Base-by-base conservation (phyloP, 2,113 vertebrate species). In the Orientallactaga bullata region DNA sequence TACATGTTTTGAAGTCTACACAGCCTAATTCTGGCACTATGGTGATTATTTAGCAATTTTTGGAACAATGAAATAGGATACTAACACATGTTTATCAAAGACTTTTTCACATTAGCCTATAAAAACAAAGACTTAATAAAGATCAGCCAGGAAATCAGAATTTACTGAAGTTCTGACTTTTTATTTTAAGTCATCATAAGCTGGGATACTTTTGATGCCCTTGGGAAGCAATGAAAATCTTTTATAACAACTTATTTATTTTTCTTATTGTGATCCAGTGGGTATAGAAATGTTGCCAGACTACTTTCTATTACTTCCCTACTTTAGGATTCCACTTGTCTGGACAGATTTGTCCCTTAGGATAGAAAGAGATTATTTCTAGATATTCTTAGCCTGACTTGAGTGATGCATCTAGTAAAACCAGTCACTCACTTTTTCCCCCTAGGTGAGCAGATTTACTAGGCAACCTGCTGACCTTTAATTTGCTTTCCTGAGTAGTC, bases 171-270 rank as follows among this genome's bases (percentile, higher is more conserved):
- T 91, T 94, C 37, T 86, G 24, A 84, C 72, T 93, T 94, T 88
- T 74, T 72, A 93, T 91, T 94, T 95, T 42, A 96, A 95, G 35
- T 66, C 42, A 23, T 91, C 71, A 79, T 39, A 26, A 77, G 68
- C 91, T 91, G 90, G 81, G 73, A 32, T 86, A 87, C 77, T 91
- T 91, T 79, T 88, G 65, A 39, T 95, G 63, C 95, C 95, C 84
- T 83, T 89, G 88, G 94, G 93, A 97, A 82, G 71, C 87, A 96
- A 84, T 80, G 79, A 94, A 97, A 97, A 95, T 76, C 61, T 97
- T 97, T 96, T 80, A 81, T 89, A 97, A 96, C 77, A 97, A 98
- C 96, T 96, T 92, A 97, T 95, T 97, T 91, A 96, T 95, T 95
- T 93, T 95, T 97, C 96, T 94, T 90, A 90, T 94, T 90, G 89